Base-by-base conservation (phyloP, 2,888 invertebrate species). In the Acleris laterana region DNA sequence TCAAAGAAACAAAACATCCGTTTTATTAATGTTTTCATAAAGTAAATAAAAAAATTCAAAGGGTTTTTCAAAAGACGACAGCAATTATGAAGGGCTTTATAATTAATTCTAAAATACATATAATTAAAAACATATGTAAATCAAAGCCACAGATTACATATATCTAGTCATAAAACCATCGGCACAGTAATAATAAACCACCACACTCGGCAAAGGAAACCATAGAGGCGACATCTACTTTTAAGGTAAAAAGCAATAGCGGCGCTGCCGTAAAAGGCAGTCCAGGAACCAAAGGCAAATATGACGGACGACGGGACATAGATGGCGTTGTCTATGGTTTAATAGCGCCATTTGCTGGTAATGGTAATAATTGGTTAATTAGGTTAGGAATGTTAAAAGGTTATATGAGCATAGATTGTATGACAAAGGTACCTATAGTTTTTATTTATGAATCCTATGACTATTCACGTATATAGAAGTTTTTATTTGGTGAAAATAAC, bases 161-260 rank as follows among this genome's bases (percentile, higher is more conserved):
- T 7, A 16, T 1, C 17, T 46, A 7, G n/a, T 46, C 16, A 46
- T 46, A 46, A 46, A 46, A 17, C n/a, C n/a, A 13, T 17, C 16
- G 1, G 16, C n/a, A 46, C 16, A 7, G 17, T 5, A 46, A 17
- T n/a, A 46, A 61, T 52, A n/a, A 59, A 38, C 19, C 46, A 49
- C 61, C 25, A 52, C 52, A 44, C 56, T 57, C 57, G 46, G 57
- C 46, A 57, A 44, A 44, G 25, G 57, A 46, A 51, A 51, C 51
- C 7, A 3, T 22, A 6, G 20, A 53, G 32, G 56, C 42, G 55
- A 44, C 46, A 11, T 42, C 44, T 17, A 25, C 57, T 11, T 46
- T 22, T 57, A 57, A 25, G 57, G 57, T 17, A 46, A 46, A 44
- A 57, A 46, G 46, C 57, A 57, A 57, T 57, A 57, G 57, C n/a